Percentiles rank a stretch among this genome's conserved stretches.
phyloP scores from a whole-genome alignment of 2,113 vertebrate genomes.

The Lipotes vexillifer region DNA sequence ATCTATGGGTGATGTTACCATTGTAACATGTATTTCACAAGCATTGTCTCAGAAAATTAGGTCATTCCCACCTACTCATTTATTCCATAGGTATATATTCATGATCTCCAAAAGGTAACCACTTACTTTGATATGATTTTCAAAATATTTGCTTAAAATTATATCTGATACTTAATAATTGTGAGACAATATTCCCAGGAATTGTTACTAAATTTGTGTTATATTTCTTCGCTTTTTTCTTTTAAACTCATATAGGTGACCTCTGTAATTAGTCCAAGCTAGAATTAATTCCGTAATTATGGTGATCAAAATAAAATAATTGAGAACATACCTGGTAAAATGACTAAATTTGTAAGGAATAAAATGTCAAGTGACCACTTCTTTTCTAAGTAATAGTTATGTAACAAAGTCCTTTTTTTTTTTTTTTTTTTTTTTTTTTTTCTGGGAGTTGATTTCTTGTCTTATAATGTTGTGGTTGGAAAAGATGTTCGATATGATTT shows the following conservation, averaged over 20 bases:
- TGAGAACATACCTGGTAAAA: neutral
- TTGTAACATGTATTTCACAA: neutral
- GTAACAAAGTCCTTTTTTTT: neutral
- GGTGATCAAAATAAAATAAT: neutral
- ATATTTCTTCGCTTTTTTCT: neutral
- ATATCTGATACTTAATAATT: neutral
- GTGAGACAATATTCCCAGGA: neutral
- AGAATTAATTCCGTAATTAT: neutral
- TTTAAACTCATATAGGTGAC: neutral
- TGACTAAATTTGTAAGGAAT: neutral
- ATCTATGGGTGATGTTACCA: neutral
- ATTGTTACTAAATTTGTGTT: neutral
- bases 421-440: neutral
- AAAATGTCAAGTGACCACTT: neutral
- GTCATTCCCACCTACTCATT: neutral
- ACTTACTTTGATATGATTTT: constrained; percentile 10
- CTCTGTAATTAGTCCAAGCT: neutral
- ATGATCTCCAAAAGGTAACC: neutral
- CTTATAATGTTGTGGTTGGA: neutral
- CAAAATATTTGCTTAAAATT: constrained; percentile 17
- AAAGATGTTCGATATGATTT: neutral
- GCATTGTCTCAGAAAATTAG: neutral
- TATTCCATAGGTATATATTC: neutral
- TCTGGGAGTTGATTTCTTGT: no score
- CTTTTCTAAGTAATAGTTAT: neutral